Conservation (phyloP, 2,888 invertebrate genomes). For the Spilosoma lubricipeda region DNA sequence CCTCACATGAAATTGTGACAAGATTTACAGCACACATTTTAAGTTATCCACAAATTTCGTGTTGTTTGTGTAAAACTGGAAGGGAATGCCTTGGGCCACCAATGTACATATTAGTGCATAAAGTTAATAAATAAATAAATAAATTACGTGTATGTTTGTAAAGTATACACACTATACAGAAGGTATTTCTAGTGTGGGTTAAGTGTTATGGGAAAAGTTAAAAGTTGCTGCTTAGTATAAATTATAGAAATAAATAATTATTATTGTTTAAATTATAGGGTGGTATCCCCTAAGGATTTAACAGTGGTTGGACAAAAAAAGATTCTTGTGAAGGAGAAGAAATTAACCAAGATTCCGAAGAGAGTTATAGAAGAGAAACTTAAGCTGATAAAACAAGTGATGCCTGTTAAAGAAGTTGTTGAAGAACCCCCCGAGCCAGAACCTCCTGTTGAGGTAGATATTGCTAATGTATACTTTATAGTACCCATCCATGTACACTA, state of each 20-base stretch:
- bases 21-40: no score
- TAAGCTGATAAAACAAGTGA: conserved; percentile 29
- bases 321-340: conserved; percentile 58
- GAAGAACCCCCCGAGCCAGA: conserved; percentile 25
- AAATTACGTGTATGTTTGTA: no score
- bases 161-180: no score
- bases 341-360: conserved; percentile 35
- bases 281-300: conserved; percentile 78
- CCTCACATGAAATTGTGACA: no score
- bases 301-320: conserved; percentile 76
- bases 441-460: conserved; percentile 38
- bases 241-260: neutral
- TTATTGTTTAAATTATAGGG: conserved; percentile 52
- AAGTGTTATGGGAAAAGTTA: no score
- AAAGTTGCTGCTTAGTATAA: neutral
- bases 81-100: no score
- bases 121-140: no score
- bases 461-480: neutral
- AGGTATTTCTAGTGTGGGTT: no score
- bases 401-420: conserved; percentile 32
- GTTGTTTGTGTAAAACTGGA: no score
- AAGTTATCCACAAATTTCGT: no score
- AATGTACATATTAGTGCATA: no score
- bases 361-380: conserved; percentile 39
- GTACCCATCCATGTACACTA: no score